phyloP scores from a whole-genome alignment of 2,797 vertebrate species.

The Neopelma chrysocephalum region DNA sequence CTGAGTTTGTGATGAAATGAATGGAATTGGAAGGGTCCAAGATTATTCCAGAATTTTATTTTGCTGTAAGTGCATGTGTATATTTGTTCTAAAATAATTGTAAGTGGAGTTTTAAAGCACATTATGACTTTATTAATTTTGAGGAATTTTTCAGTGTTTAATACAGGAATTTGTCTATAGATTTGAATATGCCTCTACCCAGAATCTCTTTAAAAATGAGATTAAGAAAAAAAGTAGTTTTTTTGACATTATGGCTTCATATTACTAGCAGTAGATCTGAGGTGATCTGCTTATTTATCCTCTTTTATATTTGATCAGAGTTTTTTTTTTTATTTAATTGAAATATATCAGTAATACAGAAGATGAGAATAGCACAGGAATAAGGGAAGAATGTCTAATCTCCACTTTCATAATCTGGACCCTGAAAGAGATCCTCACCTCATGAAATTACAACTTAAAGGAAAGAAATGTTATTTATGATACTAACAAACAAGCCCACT shows the following conservation, averaged over 20 bases:
- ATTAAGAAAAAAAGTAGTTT: background rate
- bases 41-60: background rate
- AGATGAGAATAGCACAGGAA: background rate
- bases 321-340: background rate
- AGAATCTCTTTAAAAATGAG: background rate
- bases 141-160: background rate
- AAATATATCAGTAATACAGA: background rate
- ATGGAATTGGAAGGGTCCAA: background rate
- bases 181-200: background rate
- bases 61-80: background rate
- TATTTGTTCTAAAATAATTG: background rate
- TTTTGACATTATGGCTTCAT: background rate
- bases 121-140: background rate
- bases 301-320: background rate
- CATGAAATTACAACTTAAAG: background rate
- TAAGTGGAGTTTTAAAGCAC: background rate
- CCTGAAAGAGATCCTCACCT: background rate
- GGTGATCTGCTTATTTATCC: background rate
- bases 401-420: background rate
- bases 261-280: background rate
- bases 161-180: background rate
- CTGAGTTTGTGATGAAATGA: background rate
- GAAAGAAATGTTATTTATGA: background rate
- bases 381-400: background rate
- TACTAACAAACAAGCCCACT: background rate